Base-by-base conservation (phyloP, 2,888 invertebrate species). In the Drosophila meridiana region DNA sequence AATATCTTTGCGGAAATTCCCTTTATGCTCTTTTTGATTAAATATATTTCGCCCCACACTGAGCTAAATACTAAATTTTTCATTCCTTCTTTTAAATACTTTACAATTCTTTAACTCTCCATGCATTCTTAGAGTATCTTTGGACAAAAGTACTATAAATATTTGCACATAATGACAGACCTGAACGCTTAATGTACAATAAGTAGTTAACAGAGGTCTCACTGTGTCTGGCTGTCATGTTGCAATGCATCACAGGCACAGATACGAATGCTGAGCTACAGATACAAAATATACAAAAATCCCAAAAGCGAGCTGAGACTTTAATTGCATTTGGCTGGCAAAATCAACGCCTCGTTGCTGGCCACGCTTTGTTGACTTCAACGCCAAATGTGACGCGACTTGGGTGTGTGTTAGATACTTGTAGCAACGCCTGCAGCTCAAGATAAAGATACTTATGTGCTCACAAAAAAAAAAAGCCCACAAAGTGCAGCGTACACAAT, bases 351-450 rank as follows among this genome's bases (percentile, higher is more conserved):
- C 82, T 83, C 67, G 65, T 67, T 60, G 34, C 2, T 64, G 71
- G 76, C 73, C 78, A 85, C 89, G 85, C 87, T 89, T 61, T 74
- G 85, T 61, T 87, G 87, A 47, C 78, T 78, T 59, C 64, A 70
- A 67, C 61, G 42, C 30, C 64, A 56, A 57, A 45, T 66, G 64
- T 47, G 47, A 56, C 28, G 36, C 14, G 50, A 56, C 60, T 70
- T 64, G 66, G 78, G 72, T 72, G 75, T 83, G 77, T 65, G 63
- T 42, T 38, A 65, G 61, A 71, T 59, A 53, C 59, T 63, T 26
- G 47, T 48, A 52, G 66, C 47, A 69, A 62, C 75, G 80, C 71
- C 66, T 67, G 65, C 68, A 52, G 52, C 52, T 20, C 34, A 36
- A 77, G 68, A 61, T 78, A 69, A 57, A 76, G 52, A 69, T 63